Evolutionary conservation across 2,888 invertebrate genomes (phyloP), one percentile per base, ranked within the genome.

Genomic region (Calameuta idolon): DNA sequence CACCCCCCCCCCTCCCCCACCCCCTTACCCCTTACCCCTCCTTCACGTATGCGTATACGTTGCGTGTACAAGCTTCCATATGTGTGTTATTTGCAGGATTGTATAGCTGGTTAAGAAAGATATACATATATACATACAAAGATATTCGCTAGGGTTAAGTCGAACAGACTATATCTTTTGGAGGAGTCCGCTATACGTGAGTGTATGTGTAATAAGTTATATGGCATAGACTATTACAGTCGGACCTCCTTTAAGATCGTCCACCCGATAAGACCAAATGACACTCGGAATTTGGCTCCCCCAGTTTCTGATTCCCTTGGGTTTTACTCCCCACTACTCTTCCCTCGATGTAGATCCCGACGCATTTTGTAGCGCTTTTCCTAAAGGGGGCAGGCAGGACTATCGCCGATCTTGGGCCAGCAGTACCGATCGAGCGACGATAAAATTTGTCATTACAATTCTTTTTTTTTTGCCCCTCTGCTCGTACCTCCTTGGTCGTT

Each of bases 231-330:
- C 55, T 55, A 55, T 55, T 55, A 55, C 23, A 55, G 55, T 55
- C 55, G 55, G 23, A 55, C 23, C 55, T 55, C 55, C 55, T 55
- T 55, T 23, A 55, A 55, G 55, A 55, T 55, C 23, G 9, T 23
- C 40, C 12, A 37, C 40, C 40, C 23, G 55, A 55, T 55, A 55
- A 55, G 33, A 5, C 31, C 71, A 71, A 71, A 71, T 71, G 71
- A 71, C 71, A 71, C 71, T 71, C 71, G 33, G 71, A 71, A 71
- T 71, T 71, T 71, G 11, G 71, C 71, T 34, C 31, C 71, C 15
- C 31, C n/a, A n/a, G 71, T 34, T 31, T 71, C 71, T 33, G 34
- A 34, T 71, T 71, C 31, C 71, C 71, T 33, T 3, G 71, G 33
- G 71, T 35, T 33, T 69, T 37, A 37, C 12, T 37, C 12, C 12